Evolutionary conservation across 2,797 vertebrate genomes (phyloP).

Genomic region (Etheostoma perlongum): DNA sequence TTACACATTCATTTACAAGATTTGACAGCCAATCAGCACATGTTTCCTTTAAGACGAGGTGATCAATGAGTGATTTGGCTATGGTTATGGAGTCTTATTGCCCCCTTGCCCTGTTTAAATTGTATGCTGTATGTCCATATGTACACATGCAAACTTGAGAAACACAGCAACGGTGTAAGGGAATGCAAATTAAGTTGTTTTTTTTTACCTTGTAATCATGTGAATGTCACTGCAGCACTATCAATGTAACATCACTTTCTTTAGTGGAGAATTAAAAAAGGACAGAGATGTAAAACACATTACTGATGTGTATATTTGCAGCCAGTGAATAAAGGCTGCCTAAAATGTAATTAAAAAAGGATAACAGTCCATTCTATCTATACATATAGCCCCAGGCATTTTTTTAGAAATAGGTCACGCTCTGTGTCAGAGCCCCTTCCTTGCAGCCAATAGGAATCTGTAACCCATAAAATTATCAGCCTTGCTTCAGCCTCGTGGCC

Average conservation of each 20-base stretch:
- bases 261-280: slow-evolving; percentile 60
- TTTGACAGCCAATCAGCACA: not conserved
- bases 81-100: not conserved
- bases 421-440: slow-evolving; percentile 87
- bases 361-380: slow-evolving; percentile 88
- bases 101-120: not conserved
- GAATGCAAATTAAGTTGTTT: slow-evolving; percentile 2
- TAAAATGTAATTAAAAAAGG: slow-evolving; percentile 91
- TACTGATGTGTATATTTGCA: slow-evolving; percentile 69
- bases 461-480: slow-evolving; percentile 88
- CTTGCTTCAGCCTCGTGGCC: slow-evolving; percentile 86
- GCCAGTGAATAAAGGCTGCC: slow-evolving; percentile 82
- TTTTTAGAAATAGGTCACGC: slow-evolving; percentile 90
- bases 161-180: not conserved
- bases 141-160: not conserved
- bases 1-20: not conserved
- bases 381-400: slow-evolving; percentile 82
- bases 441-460: slow-evolving; percentile 85
- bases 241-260: slow-evolving; percentile 42
- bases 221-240: slow-evolving; percentile 22
- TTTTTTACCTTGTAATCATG: slow-evolving; percentile 38
- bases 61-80: not conserved
- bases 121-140: not conserved
- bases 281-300: slow-evolving; percentile 50
- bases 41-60: not conserved